phyloP scores from a whole-genome alignment of 1,140 invertebrate species.

The Sweltsa coloradensis region DNA sequence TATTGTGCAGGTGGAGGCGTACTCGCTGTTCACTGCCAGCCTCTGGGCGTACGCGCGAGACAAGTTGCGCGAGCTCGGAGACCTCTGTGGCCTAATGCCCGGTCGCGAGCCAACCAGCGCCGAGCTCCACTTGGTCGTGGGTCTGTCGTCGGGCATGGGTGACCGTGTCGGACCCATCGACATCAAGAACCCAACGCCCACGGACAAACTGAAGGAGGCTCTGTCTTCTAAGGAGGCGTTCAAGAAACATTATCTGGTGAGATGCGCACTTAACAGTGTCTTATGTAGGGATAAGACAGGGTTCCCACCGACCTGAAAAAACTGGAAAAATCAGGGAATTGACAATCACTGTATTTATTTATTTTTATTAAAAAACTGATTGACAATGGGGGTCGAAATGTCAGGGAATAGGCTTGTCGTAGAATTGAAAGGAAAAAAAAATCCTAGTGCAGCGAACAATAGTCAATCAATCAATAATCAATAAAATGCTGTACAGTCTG shows the following conservation, averaged over 20 bases:
- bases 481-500: too few species aligned
- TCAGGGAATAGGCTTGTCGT: too few species aligned
- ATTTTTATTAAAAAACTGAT: too few species aligned
- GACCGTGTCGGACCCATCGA: constrained; percentile 39
- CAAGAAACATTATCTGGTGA: constrained; percentile 74
- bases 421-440: too few species aligned
- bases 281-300: too few species aligned
- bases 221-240: constrained; percentile 82
- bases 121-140: constrained; percentile 80
- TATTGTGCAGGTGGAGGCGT: constrained; percentile 61
- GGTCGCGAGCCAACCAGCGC: constrained; percentile 68
- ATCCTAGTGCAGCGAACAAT: too few species aligned
- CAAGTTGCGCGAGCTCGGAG: constrained; percentile 78
- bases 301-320: too few species aligned
- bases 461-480: too few species aligned
- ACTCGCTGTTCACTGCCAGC: constrained; percentile 77
- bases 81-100: constrained; percentile 84
- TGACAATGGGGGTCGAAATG: too few species aligned
- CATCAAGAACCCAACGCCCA: constrained; percentile 47
- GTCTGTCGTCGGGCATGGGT: constrained; percentile 79
- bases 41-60: constrained; percentile 86
- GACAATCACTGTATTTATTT: too few species aligned
- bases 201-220: constrained; percentile 79
- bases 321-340: too few species aligned
- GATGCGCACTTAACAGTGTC: too few species aligned